Conservation (phyloP, 1,140 invertebrate species). For the Trachymyrmex septentrionalis region DNA sequence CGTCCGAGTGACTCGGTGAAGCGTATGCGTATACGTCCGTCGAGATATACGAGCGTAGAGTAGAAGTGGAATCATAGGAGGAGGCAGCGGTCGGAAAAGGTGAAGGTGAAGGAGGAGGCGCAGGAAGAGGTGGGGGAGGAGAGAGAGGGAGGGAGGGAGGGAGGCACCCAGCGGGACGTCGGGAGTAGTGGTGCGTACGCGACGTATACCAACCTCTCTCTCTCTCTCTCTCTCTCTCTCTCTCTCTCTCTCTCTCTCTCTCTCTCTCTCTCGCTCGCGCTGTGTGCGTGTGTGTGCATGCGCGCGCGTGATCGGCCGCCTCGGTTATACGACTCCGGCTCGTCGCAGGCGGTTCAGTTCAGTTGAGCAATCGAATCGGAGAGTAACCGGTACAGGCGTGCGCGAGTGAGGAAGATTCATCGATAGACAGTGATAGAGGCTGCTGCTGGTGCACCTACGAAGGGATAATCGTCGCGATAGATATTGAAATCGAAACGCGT, state of each 20-base stretch:
- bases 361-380: conserved; percentile 72
- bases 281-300: not conserved
- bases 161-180: not conserved
- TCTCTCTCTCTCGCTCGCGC: not conserved
- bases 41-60: conserved; percentile 26
- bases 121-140: conserved; percentile 49
- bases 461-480: conserved; percentile 20
- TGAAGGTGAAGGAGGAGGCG: conserved; percentile 56
- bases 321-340: conserved; percentile 71
- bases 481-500: conserved; percentile 50
- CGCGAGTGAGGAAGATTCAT: conserved; percentile 51
- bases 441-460: conserved; percentile 8
- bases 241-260: not conserved
- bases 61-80: conserved; percentile 49
- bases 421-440: not conserved
- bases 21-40: conserved; percentile 45
- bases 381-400: conserved; percentile 68
- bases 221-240: not conserved
- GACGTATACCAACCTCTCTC: conserved; percentile 1
- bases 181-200: conserved; percentile 23
- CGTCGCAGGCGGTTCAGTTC: conserved; percentile 76
- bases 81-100: conserved; percentile 53
- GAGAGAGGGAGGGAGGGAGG: not conserved
- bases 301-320: conserved; percentile 41
- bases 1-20: conserved; percentile 62